phyloP scores from a whole-genome alignment of 2,797 vertebrate species.

The Siniperca undulata region DNA sequence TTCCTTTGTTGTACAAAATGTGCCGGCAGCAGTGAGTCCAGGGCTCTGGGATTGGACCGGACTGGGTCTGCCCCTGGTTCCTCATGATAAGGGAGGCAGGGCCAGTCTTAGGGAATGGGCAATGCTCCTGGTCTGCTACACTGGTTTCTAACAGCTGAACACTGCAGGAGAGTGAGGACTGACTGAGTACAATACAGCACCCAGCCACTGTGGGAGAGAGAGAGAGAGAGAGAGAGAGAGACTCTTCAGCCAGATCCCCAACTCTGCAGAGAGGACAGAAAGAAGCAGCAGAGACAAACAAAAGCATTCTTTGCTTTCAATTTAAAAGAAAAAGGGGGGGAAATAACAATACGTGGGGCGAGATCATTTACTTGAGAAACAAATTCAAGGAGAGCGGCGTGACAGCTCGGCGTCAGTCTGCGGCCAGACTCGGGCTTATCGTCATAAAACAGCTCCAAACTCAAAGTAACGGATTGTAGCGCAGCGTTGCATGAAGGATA shows the following conservation, averaged over 20 bases:
- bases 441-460: constrained; percentile 23
- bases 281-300: constrained; percentile 68
- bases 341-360: constrained; percentile 55
- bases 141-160: constrained; percentile 44
- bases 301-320: constrained; percentile 83
- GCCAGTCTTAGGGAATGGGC: constrained; percentile 47
- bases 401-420: constrained; percentile 54
- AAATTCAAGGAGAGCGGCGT: constrained; percentile 74
- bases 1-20: constrained; percentile 78
- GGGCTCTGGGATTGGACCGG: constrained; percentile 65
- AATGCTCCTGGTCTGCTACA: constrained; percentile 43
- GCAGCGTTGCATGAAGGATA: constrained; percentile 57
- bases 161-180: constrained; percentile 42
- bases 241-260: constrained; percentile 70
- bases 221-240: constrained; percentile 9
- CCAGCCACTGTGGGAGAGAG: constrained; percentile 31
- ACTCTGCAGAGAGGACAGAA: constrained; percentile 55
- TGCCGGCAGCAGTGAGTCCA: constrained; percentile 31
- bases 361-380: constrained; percentile 66
- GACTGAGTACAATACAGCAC: constrained; percentile 52
- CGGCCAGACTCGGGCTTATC: not conserved
- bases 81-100: constrained; percentile 72
- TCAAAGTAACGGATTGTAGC: constrained; percentile 26
- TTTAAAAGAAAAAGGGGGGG: constrained; percentile 50
- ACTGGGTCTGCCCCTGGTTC: constrained; percentile 68